Percentiles rank a stretch among this genome's conserved stretches.
phyloP scores from a whole-genome alignment of 2,888 invertebrate genomes.

The Leucophora obtusa region DNA sequence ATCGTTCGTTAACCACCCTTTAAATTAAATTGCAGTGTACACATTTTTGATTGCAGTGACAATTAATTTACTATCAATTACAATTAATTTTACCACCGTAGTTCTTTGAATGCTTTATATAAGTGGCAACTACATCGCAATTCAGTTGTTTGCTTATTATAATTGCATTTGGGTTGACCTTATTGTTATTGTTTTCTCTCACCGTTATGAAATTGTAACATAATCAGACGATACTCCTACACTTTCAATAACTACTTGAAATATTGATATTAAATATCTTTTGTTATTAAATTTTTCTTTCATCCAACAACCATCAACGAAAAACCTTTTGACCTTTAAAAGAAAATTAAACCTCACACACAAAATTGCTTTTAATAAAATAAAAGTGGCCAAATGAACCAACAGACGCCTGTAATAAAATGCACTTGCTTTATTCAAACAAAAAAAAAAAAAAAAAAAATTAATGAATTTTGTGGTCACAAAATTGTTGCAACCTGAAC shows the following conservation, averaged over 20 bases:
- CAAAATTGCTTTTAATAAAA: conserved; percentile 31
- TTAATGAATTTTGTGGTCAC: conserved; percentile 56
- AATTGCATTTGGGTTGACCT: too few relatives aligned
- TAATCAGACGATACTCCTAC: not conserved
- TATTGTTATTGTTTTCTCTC: not conserved
- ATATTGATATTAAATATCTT: not conserved
- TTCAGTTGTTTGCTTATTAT: too few relatives aligned
- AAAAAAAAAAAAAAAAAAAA: conserved; percentile 2
- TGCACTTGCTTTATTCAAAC: conserved; percentile 46
- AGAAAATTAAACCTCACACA: conserved; percentile 31
- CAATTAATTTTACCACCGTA: too few relatives aligned
- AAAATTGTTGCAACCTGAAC: conserved; percentile 50
- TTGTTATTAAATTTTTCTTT: conserved; percentile 3
- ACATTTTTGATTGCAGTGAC: too few relatives aligned
- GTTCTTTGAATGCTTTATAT: too few relatives aligned
- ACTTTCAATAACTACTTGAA: not conserved
- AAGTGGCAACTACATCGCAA: too few relatives aligned
- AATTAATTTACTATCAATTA: too few relatives aligned
- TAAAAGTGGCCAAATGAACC: conserved; percentile 27
- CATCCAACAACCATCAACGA: not conserved
- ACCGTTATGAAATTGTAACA: not conserved
- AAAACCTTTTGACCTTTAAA: conserved; percentile 49
- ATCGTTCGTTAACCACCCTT: too few relatives aligned
- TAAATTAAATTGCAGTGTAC: too few relatives aligned
- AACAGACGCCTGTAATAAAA: conserved; percentile 28